Conservation (phyloP, 2,888 invertebrate genomes). For the Carpatolechia fugitivella region DNA sequence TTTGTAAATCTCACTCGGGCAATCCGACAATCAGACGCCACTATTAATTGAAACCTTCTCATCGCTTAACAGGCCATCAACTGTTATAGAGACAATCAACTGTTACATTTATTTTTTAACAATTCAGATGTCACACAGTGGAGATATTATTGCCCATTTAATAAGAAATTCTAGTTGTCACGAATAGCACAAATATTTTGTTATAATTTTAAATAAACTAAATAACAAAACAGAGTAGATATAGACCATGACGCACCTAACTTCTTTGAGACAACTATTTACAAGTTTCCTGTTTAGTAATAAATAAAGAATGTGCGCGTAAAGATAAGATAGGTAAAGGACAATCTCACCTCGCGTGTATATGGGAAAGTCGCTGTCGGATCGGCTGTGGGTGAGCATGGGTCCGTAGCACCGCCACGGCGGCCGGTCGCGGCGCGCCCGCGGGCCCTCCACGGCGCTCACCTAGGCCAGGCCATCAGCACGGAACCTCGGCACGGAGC, state of each 20-base stretch:
- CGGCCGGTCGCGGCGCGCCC: conserved; percentile 71
- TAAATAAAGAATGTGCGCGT: neutral
- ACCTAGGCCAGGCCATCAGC: conserved; percentile 65
- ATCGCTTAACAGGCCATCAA: conserved; percentile 14
- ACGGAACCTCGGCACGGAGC: conserved; percentile 55
- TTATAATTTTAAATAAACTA: neutral
- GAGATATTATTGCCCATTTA: no score
- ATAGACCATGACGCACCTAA: neutral
- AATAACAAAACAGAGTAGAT: neutral
- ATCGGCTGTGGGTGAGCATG: conserved; percentile 91
- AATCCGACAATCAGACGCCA: conserved; percentile 38
- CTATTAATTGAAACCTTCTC: conserved; percentile 28
- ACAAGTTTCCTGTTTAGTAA: neutral
- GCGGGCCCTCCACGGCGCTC: conserved; percentile 77
- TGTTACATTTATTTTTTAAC: neutral
- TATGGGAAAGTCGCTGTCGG: conserved; percentile 91
- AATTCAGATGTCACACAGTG: neutral
- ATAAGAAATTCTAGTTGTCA: neutral
- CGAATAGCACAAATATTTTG: neutral
- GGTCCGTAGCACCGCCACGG: conserved; percentile 83
- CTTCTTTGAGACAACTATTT: neutral
- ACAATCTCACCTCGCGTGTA: conserved; percentile 85
- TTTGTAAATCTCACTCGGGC: conserved; percentile 43
- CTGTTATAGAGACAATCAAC: neutral
- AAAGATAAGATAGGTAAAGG: conserved; percentile 19